phyloP scores from a whole-genome alignment of 2,113 vertebrate genomes.

The Anolis sagrei region DNA sequence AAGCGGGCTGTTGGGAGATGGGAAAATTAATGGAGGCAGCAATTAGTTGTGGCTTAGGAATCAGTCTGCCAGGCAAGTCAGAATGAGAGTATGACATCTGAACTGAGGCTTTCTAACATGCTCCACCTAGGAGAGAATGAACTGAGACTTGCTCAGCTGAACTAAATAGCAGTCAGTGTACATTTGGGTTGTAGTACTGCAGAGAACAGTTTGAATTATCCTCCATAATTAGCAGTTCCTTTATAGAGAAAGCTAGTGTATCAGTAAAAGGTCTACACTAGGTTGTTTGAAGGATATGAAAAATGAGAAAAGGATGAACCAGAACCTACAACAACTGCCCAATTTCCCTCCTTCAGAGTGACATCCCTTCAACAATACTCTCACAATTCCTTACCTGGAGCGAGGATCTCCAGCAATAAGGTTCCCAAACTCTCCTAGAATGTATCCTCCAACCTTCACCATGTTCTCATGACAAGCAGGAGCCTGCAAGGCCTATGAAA shows the following conservation, averaged over 20 bases:
- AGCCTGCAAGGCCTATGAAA: slow-evolving; percentile 86
- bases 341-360: no score
- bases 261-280: not conserved
- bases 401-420: slow-evolving; percentile 93
- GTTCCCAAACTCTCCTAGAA: slow-evolving; percentile 93
- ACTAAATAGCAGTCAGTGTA: not conserved
- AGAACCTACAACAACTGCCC: not conserved
- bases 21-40: not conserved
- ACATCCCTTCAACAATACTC: not conserved
- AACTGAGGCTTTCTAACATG: not conserved
- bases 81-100: not conserved
- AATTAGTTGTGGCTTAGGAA: not conserved
- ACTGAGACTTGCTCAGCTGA: not conserved
- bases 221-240: not conserved
- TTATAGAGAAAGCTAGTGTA: not conserved
- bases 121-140: no score
- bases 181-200: not conserved
- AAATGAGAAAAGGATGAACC: not conserved
- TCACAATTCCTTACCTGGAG: slow-evolving; percentile 80
- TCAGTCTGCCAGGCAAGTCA: not conserved
- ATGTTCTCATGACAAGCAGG: slow-evolving; percentile 95
- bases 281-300: not conserved
- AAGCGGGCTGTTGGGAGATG: slow-evolving; percentile 77
- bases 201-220: not conserved
- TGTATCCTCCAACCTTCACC: slow-evolving; percentile 95